Percentiles rank a stretch among this genome's conserved stretches.
Evolutionary conservation across 2,113 vertebrate species (phyloP).

Genomic region (Toxostoma redivivum): DNA sequence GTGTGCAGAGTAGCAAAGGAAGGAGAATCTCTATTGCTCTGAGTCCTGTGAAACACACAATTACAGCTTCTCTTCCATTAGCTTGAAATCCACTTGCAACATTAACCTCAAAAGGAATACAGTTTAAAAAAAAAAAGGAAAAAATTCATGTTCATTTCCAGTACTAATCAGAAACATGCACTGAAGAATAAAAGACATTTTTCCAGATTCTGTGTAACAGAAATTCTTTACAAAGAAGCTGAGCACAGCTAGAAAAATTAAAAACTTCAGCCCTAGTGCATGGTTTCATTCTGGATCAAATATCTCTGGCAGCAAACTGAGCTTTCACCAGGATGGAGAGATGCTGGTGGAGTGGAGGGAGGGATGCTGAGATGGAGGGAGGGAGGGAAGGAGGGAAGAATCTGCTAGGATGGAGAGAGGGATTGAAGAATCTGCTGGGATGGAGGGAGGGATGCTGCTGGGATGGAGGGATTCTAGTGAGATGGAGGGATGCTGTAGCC

Average conservation of each 20-base stretch:
- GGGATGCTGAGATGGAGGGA: not conserved
- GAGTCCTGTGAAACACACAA: not conserved
- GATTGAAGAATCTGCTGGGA: not conserved
- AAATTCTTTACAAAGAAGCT: constrained; percentile 23
- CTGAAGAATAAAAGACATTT: constrained; percentile 4
- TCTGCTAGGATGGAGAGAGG: not conserved
- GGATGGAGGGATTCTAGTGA: not conserved
- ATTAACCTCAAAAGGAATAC: constrained; percentile 15
- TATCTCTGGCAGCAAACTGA: not conserved
- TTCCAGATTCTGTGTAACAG: constrained; percentile 15
- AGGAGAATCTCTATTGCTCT: not conserved
- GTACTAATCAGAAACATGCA: constrained; percentile 60
- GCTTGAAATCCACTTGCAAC: constrained; percentile 25
- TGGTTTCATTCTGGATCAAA: not conserved
- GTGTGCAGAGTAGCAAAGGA: not conserved
- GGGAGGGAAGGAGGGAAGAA: no score
- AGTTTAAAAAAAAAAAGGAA: not conserved
- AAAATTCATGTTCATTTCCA: constrained; percentile 27
- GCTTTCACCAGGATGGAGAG: not conserved
- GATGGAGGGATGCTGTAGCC: not conserved
- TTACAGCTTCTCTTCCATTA: constrained; percentile 1
- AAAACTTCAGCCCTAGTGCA: not conserved
- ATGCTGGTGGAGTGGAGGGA: not conserved
- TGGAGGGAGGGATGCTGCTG: not conserved
- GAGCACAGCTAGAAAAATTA: constrained; percentile 5